These are phyloP conservation scores for Calyptomena viridis DNA, from an alignment of 2,113 vertebrate species.

Conservation along the genomic window DNA sequence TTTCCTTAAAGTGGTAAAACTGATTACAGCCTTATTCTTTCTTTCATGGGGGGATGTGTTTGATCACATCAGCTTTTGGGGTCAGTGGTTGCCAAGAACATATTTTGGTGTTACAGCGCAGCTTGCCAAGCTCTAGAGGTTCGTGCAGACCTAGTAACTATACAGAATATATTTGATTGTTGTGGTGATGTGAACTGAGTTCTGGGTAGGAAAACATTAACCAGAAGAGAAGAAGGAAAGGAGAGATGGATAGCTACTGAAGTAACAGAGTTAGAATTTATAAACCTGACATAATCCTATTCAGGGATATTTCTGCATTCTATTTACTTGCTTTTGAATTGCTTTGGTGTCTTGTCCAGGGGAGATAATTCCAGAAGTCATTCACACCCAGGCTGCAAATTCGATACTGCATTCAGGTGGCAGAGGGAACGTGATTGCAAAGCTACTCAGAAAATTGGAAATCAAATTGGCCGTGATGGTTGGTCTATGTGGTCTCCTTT, in stretches of 20 bases:
- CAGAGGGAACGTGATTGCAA: conserved; percentile 19
- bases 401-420: background rate
- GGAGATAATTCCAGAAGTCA: conserved; percentile 38
- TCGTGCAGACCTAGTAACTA: background rate
- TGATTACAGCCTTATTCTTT: conserved; percentile 31
- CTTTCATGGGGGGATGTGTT: conserved; percentile 28
- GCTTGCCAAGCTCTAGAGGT: background rate
- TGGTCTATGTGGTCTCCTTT: conserved; percentile 10
- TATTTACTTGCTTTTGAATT: conserved; percentile 42
- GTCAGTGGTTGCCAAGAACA: conserved; percentile 13
- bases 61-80: conserved; percentile 48
- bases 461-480: conserved; percentile 21
- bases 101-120: background rate
- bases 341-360: conserved; percentile 26
- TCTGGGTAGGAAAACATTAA: conserved; percentile 3
- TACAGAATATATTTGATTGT: background rate
- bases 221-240: conserved; percentile 1
- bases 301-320: conserved; percentile 29
- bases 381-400: conserved; percentile 25
- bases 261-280: conserved; percentile 17
- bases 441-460: conserved; percentile 38
- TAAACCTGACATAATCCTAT: background rate
- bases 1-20: conserved; percentile 47
- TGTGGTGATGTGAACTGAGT: background rate
- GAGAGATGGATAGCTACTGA: background rate